phyloP scores from a whole-genome alignment of 2,797 vertebrate genomes.

The Trichosurus vulpecula region DNA sequence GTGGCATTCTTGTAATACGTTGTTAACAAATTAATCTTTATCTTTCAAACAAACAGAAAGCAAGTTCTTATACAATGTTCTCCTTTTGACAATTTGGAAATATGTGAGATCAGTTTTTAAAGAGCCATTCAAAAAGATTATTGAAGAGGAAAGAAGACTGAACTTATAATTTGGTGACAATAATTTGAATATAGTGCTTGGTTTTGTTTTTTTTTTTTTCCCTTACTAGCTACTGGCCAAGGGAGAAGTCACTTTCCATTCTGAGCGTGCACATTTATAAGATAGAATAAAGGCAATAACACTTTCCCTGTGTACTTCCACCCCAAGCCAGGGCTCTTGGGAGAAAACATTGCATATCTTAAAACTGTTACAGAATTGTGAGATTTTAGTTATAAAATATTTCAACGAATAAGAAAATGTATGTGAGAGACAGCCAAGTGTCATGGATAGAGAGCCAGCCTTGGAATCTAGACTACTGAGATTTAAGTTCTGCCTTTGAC shows the following conservation, averaged over 20 bases:
- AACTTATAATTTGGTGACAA: neutral
- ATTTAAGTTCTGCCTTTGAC: too few species aligned
- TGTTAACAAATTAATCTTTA: neutral
- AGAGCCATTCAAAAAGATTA: neutral
- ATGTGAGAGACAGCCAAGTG: too few species aligned
- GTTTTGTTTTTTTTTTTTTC: too few species aligned
- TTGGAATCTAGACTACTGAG: too few species aligned
- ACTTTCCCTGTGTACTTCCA: neutral
- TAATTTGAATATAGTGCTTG: neutral
- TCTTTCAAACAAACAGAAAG: neutral
- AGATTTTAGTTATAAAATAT: too few species aligned
- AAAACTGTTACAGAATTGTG: neutral
- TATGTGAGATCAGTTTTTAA: neutral
- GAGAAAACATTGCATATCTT: neutral
- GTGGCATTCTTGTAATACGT: neutral
- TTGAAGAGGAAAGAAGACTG: neutral
- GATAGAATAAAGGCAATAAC: neutral
- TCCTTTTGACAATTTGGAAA: neutral
- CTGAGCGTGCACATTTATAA: neutral
- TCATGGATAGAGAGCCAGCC: too few species aligned
- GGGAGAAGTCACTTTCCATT: neutral
- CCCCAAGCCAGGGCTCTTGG: neutral
- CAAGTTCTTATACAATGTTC: neutral
- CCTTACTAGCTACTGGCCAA: neutral
- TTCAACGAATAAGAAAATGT: too few species aligned